A percentile compares a stretch with the other conserved stretches of the same genome.
Conservation (phyloP, 2,113 vertebrate species). For the Spea multiplicata region DNA sequence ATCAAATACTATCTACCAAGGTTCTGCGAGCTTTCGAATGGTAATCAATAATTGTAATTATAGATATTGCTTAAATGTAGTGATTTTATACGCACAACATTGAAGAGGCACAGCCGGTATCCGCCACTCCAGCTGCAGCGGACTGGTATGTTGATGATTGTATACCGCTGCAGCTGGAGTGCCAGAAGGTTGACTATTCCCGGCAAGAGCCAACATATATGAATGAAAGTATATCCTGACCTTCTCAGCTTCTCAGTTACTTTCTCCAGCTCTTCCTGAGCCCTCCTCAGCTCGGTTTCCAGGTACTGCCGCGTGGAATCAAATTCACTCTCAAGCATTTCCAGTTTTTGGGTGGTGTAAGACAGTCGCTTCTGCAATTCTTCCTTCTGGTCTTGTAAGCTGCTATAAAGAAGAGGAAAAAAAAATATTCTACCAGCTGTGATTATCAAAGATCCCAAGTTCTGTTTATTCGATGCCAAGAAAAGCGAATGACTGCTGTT, state of each 20-base stretch:
- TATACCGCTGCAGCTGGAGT: background rate
- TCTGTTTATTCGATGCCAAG: slow-evolving; percentile 1
- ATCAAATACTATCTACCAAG: too few relatives aligned
- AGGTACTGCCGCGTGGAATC: slow-evolving; percentile 92
- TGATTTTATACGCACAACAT: too few relatives aligned
- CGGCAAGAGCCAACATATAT: background rate
- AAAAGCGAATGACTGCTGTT: slow-evolving; percentile 2
- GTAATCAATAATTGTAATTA: too few relatives aligned
- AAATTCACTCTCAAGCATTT: slow-evolving; percentile 91
- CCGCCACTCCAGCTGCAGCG: too few relatives aligned
- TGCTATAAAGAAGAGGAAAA: slow-evolving; percentile 67
- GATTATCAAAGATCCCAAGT: slow-evolving; percentile 22
- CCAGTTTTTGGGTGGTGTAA: slow-evolving; percentile 90
- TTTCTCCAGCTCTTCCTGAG: slow-evolving; percentile 94
- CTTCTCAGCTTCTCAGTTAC: slow-evolving; percentile 92
- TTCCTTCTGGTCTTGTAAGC: slow-evolving; percentile 92
- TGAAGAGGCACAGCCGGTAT: too few relatives aligned
- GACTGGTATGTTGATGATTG: too few relatives aligned
- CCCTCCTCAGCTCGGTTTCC: slow-evolving; percentile 88
- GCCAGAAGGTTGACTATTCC: background rate
- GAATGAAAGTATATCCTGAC: slow-evolving; percentile 58
- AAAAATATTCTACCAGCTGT: slow-evolving; percentile 15
- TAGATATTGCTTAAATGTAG: too few relatives aligned
- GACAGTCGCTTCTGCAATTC: slow-evolving; percentile 91
- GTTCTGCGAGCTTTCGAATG: too few relatives aligned